phyloP scores from a whole-genome alignment of 2,113 vertebrate species.

The Rhinichthys klamathensis region DNA sequence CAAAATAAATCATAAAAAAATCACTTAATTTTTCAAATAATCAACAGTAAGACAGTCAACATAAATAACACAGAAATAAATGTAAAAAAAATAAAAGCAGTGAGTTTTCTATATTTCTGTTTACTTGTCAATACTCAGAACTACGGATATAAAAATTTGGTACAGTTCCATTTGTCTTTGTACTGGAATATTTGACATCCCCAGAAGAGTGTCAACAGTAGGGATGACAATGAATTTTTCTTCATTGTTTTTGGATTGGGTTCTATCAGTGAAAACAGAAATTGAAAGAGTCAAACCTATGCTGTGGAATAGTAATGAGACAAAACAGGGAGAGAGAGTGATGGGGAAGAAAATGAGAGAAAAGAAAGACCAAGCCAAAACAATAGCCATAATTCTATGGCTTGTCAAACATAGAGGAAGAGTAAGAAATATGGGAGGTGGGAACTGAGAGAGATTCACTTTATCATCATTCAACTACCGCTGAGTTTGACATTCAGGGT shows the following conservation, averaged over 20 bases:
- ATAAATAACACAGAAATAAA: background rate
- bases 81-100: background rate
- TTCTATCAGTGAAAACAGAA: background rate
- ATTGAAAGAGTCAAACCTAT: background rate
- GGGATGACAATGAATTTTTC: background rate
- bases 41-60: background rate
- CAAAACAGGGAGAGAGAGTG: background rate
- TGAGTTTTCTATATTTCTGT: background rate
- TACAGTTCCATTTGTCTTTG: background rate
- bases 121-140: background rate
- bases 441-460: background rate
- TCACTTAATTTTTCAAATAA: background rate
- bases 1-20: too few relatives aligned
- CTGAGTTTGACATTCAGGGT: constrained; percentile 31
- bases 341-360: constrained; percentile 20
- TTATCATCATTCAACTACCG: constrained; percentile 17
- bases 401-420: constrained; percentile 20
- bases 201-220: background rate
- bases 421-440: background rate
- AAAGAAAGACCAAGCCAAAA: background rate
- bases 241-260: constrained; percentile 7
- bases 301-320: background rate
- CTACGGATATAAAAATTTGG: background rate
- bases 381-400: constrained; percentile 24
- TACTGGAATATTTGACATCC: background rate